Percentiles rank a stretch among this genome's conserved stretches.
These are phyloP conservation scores for Agapetus fuscipes DNA, from an alignment of 2,888 invertebrate species.

Conservation along the genomic window DNA sequence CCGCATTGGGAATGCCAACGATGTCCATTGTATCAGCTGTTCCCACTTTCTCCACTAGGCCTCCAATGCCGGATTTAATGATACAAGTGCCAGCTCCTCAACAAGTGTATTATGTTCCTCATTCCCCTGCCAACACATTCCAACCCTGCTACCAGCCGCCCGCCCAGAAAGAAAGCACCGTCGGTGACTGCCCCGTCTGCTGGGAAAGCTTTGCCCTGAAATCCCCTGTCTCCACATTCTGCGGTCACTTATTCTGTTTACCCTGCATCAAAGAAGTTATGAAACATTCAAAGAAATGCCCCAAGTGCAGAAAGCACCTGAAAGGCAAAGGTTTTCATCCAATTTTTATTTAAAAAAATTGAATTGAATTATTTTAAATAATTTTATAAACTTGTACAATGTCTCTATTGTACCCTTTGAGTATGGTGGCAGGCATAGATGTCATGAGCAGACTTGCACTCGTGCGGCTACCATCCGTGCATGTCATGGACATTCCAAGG, in stretches of 20 bases:
- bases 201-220: conserved; percentile 17
- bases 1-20: too few species aligned
- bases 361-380: too few species aligned
- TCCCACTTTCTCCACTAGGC: neutral
- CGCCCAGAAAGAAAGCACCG: too few species aligned
- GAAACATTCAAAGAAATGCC: conserved; percentile 19
- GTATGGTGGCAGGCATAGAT: too few species aligned
- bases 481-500: too few species aligned
- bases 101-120: too few species aligned
- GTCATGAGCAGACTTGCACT: too few species aligned
- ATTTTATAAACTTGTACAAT: too few species aligned
- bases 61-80: neutral
- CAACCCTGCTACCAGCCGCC: too few species aligned
- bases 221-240: conserved; percentile 21
- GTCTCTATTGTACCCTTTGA: neutral
- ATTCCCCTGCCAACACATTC: too few species aligned
- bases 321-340: conserved; percentile 22
- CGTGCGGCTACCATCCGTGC: too few species aligned
- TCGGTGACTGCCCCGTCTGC: conserved; percentile 22
- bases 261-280: conserved; percentile 20
- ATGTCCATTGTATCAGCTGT: too few species aligned
- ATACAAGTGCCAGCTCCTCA: neutral
- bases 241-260: conserved; percentile 23
- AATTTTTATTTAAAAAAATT: conserved; percentile 18
- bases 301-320: conserved; percentile 21